phyloP scores from a whole-genome alignment of 1,140 invertebrate species.

The Aphis craccivora region DNA sequence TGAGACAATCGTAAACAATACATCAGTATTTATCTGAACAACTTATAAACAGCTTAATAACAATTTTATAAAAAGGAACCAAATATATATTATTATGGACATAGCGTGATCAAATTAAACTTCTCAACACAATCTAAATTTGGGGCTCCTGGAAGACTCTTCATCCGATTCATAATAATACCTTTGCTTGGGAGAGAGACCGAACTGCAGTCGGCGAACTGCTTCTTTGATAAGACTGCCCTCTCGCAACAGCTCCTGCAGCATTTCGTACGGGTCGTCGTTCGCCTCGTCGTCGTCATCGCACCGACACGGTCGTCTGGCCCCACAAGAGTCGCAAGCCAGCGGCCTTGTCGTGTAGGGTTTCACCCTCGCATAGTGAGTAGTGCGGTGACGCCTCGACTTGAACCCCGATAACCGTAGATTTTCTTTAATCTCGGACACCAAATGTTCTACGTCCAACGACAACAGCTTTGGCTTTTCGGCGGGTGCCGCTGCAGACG shows the following conservation, averaged over 20 bases:
- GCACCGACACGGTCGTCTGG: slow-evolving; percentile 60
- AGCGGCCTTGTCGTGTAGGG: slow-evolving; percentile 69
- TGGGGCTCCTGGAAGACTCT: slow-evolving; percentile 62
- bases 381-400: slow-evolving; percentile 63
- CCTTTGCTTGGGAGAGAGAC: slow-evolving; percentile 66
- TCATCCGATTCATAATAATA: slow-evolving; percentile 68
- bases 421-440: slow-evolving; percentile 76
- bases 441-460: slow-evolving; percentile 72
- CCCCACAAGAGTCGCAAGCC: slow-evolving; percentile 15
- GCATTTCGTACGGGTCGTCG: slow-evolving; percentile 73
- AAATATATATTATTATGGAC: slow-evolving; percentile 40
- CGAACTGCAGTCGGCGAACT: slow-evolving; percentile 71
- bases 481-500: slow-evolving; percentile 61
- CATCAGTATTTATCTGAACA: slow-evolving; percentile 39
- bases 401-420: slow-evolving; percentile 68
- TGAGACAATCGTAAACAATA: slow-evolving; percentile 33
- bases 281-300: slow-evolving; percentile 61
- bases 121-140: slow-evolving; percentile 48
- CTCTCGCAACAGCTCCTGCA: slow-evolving; percentile 71
- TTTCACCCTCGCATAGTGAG: slow-evolving; percentile 66
- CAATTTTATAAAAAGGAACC: slow-evolving; percentile 51
- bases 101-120: neutral
- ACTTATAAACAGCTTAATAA: slow-evolving; percentile 37
- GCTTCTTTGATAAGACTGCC: slow-evolving; percentile 77
- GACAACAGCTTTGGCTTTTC: slow-evolving; percentile 64